Evolutionary conservation across 2,113 vertebrate genomes (phyloP), one percentile per base, ranked within the genome.

Genomic region (Ptilorrhoa leucosticta): DNA sequence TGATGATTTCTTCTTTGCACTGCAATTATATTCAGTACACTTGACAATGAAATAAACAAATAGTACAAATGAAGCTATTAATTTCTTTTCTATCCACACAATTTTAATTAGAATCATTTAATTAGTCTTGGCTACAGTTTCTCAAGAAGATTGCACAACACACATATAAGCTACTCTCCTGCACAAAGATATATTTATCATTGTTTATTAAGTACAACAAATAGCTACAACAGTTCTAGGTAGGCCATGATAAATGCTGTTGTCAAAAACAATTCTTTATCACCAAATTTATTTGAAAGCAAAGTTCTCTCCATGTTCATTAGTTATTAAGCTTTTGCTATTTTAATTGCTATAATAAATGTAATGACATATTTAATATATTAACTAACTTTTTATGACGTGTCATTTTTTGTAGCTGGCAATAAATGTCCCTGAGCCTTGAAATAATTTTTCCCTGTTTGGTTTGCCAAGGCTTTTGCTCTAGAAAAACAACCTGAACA

Each of bases 41-140:
- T 97, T 97, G 95, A 98, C 53, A 84, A 96, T 96, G 94, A 96
- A 98, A 96, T 97, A 98, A 98, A 97, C 97, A 97, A 98, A 97
- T 97, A 97, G 95, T 97, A 98, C 93, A 98, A 96, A 97, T 94
- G 95, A 97, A 97, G 95, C 86, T 94, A 97, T 97, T 98, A 95
- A 97, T 98, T 98, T 96, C 76, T 73, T 96, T 94, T 94, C 89
- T 96, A 98, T 95, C 97, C 95, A 95, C 93, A 97, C 96, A 96
- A 80, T 97, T 98, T 98, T 98, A 98, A 98, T 98, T 97, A 97
- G 97, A 98, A 97, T 91, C 79, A 95, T 97, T 98, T 98, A 97
- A 98, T 98, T 97, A 98, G 95, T 83, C 94, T 97, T 96, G 94
- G 95, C 94, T 97, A 89, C 94, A 96, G 73, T 96, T 97, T 96